phyloP scores from a whole-genome alignment of 23 tunicate species.

The Oikopleura dioica region DNA sequence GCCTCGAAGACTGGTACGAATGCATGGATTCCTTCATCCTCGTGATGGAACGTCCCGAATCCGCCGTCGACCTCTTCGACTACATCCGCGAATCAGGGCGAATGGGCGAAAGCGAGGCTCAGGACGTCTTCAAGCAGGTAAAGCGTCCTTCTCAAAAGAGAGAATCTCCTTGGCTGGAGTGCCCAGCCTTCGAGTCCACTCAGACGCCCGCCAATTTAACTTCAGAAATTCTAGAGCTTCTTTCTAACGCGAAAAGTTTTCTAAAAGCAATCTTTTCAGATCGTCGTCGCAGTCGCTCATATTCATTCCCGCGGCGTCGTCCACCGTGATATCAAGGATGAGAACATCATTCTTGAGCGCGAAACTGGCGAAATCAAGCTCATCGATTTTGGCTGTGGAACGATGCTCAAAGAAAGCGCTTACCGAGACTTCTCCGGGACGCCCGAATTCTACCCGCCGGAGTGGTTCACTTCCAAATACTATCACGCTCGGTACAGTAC shows the following conservation, averaged over 20 bases:
- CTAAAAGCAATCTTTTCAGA: constrained; percentile 21
- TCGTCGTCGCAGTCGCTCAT: constrained; percentile 33
- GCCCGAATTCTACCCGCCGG: constrained; percentile 83
- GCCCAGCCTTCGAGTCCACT: neutral
- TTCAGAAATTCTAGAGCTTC: neutral
- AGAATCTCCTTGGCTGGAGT: neutral
- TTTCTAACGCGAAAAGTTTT: too few species aligned
- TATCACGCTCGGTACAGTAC: constrained; percentile 14
- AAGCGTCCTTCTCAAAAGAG: neutral
- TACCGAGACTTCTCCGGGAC: constrained; percentile 68
- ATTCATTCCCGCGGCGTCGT: constrained; percentile 56
- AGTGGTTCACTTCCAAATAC: constrained; percentile 28
- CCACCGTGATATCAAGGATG: constrained; percentile 74
- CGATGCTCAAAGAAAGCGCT: constrained; percentile 29
- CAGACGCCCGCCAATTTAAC: neutral
- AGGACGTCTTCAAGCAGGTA: constrained; percentile 55
- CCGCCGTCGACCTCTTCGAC: constrained; percentile 47
- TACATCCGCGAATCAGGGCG: constrained; percentile 55
- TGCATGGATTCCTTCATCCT: constrained; percentile 34
- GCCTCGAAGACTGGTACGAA: constrained; percentile 58
- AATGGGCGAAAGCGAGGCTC: constrained; percentile 35
- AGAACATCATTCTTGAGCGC: constrained; percentile 42
- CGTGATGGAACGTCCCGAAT: constrained; percentile 40
- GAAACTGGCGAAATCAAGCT: constrained; percentile 31
- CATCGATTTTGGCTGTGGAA: constrained; percentile 78